Evolutionary conservation across 2,888 invertebrate species (phyloP).

Genomic region (Hirtodrosophila alboralis): DNA sequence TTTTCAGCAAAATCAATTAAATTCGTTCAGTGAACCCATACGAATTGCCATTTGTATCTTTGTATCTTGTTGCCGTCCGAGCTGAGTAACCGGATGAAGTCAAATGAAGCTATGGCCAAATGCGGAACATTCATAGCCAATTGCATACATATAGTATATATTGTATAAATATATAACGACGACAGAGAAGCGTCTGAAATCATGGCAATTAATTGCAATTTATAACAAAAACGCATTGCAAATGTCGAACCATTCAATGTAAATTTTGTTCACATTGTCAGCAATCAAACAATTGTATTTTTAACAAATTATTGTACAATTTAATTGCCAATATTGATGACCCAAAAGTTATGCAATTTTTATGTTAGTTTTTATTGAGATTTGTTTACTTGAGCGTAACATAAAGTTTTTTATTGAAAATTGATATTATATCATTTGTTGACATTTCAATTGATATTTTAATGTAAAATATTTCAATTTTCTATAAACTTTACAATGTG

Average conservation of each 20-base stretch:
- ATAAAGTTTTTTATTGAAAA: not conserved
- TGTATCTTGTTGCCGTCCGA: constrained; percentile 13
- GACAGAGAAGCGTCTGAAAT: constrained; percentile 16
- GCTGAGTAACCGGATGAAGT: constrained; percentile 36
- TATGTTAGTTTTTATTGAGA: constrained; percentile 9
- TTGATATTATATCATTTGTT: constrained; percentile 3
- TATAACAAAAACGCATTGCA: constrained; percentile 12
- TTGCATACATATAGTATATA: too few species aligned
- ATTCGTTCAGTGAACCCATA: constrained; percentile 66
- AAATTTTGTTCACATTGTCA: constrained; percentile 35
- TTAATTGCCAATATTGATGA: constrained; percentile 21
- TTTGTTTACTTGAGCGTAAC: not conserved
- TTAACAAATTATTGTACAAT: constrained; percentile 13
- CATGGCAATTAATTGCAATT: constrained; percentile 59
- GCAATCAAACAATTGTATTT: constrained; percentile 29
- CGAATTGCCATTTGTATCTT: constrained; percentile 44
- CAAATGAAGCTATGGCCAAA: constrained; percentile 32
- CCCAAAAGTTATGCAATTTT: constrained; percentile 6
- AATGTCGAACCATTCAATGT: constrained; percentile 30
- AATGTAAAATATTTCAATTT: too few species aligned
- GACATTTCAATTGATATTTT: too few species aligned
- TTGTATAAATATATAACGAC: constrained; percentile 1
- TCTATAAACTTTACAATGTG: too few species aligned
- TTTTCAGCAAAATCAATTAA: constrained; percentile 60
- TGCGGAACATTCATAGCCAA: constrained; percentile 19